Percentiles rank a stretch among this genome's conserved stretches.
These are phyloP conservation scores for Darevskia mixta DNA, from an alignment of 2,797 vertebrate genomes.

Conservation along the genomic window DNA sequence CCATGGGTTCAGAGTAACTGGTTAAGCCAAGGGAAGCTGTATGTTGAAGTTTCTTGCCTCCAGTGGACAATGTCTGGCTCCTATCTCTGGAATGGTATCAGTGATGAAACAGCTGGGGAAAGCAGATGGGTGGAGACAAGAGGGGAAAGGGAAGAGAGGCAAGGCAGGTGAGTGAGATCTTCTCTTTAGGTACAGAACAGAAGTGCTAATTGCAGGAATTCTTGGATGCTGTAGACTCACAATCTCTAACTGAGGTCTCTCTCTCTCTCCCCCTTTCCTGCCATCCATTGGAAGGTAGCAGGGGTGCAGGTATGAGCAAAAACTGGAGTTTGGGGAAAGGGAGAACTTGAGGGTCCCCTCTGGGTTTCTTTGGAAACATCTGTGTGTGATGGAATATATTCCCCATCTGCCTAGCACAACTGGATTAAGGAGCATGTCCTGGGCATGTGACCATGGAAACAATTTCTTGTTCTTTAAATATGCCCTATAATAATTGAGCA, in stretches of 20 bases:
- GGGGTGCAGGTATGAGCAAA: not conserved
- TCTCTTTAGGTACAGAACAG: not conserved
- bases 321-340: no score
- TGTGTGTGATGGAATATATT: not conserved
- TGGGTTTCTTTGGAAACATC: not conserved
- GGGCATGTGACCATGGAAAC: not conserved
- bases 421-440: no score
- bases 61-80: not conserved
- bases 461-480: not conserved
- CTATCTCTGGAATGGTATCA: not conserved
- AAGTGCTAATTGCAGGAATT: not conserved
- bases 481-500: not conserved
- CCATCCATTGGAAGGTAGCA: not conserved
- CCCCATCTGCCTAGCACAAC: not conserved
- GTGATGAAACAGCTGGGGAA: not conserved
- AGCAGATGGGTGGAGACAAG: not conserved
- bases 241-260: not conserved
- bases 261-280: not conserved
- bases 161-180: not conserved
- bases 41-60: not conserved
- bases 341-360: not conserved
- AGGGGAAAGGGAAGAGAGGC: not conserved
- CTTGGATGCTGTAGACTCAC: not conserved
- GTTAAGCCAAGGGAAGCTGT: not conserved
- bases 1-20: no score